A percentile compares a stretch with the other conserved stretches of the same genome.
These are phyloP conservation scores for Allygus modestus DNA, from an alignment of 2,888 invertebrate species.

Conservation along the genomic window DNA sequence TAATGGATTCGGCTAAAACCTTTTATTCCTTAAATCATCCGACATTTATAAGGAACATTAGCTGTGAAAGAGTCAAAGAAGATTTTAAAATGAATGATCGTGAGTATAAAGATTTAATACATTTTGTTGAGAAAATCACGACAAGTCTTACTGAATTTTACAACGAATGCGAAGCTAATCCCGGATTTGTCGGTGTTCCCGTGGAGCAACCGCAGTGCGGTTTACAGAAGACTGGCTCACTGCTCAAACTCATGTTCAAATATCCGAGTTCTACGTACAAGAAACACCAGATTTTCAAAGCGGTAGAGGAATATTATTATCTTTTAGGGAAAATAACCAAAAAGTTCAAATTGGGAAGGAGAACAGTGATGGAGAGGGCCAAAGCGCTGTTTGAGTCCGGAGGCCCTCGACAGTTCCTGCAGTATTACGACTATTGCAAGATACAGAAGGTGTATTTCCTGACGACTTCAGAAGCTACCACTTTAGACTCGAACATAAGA, in stretches of 20 bases:
- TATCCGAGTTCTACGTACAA: constrained; percentile 6
- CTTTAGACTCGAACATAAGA: neutral
- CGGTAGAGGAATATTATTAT: constrained; percentile 29
- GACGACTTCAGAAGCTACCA: neutral
- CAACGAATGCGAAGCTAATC: constrained; percentile 36
- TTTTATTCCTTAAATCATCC: constrained; percentile 18
- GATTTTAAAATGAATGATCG: constrained; percentile 13
- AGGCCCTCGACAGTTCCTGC: constrained; percentile 21
- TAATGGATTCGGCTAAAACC: constrained; percentile 19
- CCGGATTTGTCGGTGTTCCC: constrained; percentile 16
- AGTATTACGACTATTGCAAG: constrained; percentile 17
- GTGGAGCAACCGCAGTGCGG: neutral
- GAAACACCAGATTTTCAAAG: constrained; percentile 40
- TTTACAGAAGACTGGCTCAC: neutral
- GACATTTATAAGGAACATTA: constrained; percentile 11
- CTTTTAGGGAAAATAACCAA: constrained; percentile 18
- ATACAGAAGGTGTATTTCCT: neutral
- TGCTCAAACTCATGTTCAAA: constrained; percentile 13
- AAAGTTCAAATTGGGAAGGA: constrained; percentile 35
- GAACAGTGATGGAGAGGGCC: constrained; percentile 27
- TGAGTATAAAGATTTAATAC: constrained; percentile 32
- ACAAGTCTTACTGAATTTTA: constrained; percentile 33
- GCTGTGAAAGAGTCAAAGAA: constrained; percentile 23
- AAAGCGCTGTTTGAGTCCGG: constrained; percentile 40
- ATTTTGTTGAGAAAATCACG: constrained; percentile 36